Base-by-base conservation (phyloP, 2,797 vertebrate species). In the Artibeus lituratus region DNA sequence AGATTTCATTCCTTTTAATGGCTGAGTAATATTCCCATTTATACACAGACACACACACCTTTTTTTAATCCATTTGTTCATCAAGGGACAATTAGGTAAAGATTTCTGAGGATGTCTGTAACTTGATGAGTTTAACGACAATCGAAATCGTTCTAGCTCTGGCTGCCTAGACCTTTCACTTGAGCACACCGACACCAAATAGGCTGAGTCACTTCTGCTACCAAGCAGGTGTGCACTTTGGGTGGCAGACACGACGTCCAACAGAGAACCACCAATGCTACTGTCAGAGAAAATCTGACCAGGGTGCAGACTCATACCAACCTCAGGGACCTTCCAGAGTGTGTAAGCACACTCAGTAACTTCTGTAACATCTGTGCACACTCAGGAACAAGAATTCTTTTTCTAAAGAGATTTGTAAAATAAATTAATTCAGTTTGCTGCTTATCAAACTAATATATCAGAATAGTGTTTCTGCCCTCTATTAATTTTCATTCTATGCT, bases 81-180 rank as follows among this genome's bases (percentile, higher is more conserved):
- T 86, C 37, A 7, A 0, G 10, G n/a, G 62, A 80, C 73, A 78
- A 7, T 90, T 49, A 29, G 4, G 14, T 72, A 76, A 74, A 80
- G n/a, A 35, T 42, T 73, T 67, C 32, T 78, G 12, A 90, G 39
- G 49, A 49, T 49, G 3, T 51, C 78, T 82, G 2, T 77, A 90
- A 87, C 26, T 83, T 95, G 69, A 72, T 74, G n/a, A 69, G 42
- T 88, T 57, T 92, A 78, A 87, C 88, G 72, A 82, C 67, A 88
- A 55, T 42, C 10, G 42, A 82, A 90, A n/a, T 24, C 32, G 37
- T 76, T 57, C 82, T 49, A 74, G 47, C 57, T 92, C n/a, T 72
- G 26, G 37, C 35, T 62, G 22, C n/a, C 11, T 39, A 42, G 32
- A 19, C 32, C 53, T 77, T 76, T 85, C n/a, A 62, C 47, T 84